phyloP scores from a whole-genome alignment of 2,797 vertebrate species.

The Muraenolepis orangiensis region DNA sequence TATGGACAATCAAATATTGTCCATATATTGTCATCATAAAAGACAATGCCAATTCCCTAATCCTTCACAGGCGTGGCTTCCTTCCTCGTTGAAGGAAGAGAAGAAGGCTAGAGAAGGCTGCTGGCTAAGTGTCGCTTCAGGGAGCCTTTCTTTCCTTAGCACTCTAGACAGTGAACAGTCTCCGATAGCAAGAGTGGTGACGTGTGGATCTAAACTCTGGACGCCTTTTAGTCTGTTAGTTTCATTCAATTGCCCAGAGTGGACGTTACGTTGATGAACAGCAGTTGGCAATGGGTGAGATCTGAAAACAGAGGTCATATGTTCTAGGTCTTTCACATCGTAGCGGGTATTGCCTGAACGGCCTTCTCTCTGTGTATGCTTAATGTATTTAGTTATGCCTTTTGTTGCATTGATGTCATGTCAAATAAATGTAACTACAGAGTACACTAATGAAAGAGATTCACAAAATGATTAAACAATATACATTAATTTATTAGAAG shows the following conservation, averaged over 20 bases:
- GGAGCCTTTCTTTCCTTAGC: slow-evolving; percentile 27
- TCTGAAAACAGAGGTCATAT: slow-evolving; percentile 18
- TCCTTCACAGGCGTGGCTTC: background rate
- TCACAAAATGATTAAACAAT: slow-evolving; percentile 52
- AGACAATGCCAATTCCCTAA: background rate
- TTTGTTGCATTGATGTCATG: slow-evolving; percentile 83
- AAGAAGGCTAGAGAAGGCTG: background rate
- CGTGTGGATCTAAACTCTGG: background rate
- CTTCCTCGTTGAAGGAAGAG: background rate
- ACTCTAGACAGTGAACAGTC: background rate
- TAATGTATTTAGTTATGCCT: slow-evolving; percentile 91
- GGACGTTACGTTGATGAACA: slow-evolving; percentile 35
- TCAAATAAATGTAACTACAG: slow-evolving; percentile 81
- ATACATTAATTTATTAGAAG: slow-evolving; percentile 77
- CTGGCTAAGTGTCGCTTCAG: slow-evolving; percentile 1
- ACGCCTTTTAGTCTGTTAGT: background rate
- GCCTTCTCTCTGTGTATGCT: slow-evolving; percentile 80
- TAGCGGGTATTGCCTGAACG: slow-evolving; percentile 54
- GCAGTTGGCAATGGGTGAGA: slow-evolving; percentile 33
- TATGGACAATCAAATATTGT: too few species aligned
- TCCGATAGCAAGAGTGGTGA: background rate
- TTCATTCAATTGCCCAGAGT: slow-evolving; percentile 1
- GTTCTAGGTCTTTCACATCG: slow-evolving; percentile 55
- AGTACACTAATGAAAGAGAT: slow-evolving; percentile 57
- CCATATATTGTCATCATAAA: too few species aligned